Base-by-base conservation (phyloP, 2,797 vertebrate genomes). In the Poecilia velifera region DNA sequence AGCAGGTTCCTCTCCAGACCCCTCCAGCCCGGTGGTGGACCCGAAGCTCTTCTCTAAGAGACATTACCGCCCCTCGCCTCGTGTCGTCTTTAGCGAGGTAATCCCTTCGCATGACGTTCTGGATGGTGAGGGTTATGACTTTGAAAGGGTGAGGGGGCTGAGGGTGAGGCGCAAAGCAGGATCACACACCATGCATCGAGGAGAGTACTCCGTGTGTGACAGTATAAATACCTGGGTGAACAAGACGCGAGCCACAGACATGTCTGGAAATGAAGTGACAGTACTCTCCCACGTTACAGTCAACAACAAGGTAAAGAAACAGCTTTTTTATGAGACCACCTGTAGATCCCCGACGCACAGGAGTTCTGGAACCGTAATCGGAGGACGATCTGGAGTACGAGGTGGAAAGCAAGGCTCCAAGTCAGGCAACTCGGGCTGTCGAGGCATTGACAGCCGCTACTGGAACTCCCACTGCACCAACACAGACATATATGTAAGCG, bases 391-490 rank as follows among this genome's bases (percentile, higher is more conserved):
- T 0, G 90, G 88, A 25, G 87, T 74, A 2, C 78, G 89, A 31
- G 82, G 83, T 0, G 86, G 86, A 76, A 94, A 89, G 77, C 91
- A 90, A 83, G 95, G 96, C 73, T 91, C 96, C 88, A 94, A 92
- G 82, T 94, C 97, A 0, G 96, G 95, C 45, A 95, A 95, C 75
- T 95, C 96, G 0, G 98, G 97, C 86, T 99, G 98, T 91, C 95
- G 97, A 2, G 98, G 98, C 84, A 99, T 99, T 10, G 98, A 99
- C 84, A 95, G 96, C 1, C 97, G 97, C 93, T 97, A 97, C 94
- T 99, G 98, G 98, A 99, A 99, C 96, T 99, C 98, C 1, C 98
- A 99, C 86, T 99, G 98, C 91, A 99, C 98, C 94, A 99, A 98
- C 55, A 98, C 98, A 0, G 97, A 99, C 89, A 98, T 98, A 77